Conservation (phyloP, 2,888 invertebrate genomes). For the Drosophila cognata region DNA sequence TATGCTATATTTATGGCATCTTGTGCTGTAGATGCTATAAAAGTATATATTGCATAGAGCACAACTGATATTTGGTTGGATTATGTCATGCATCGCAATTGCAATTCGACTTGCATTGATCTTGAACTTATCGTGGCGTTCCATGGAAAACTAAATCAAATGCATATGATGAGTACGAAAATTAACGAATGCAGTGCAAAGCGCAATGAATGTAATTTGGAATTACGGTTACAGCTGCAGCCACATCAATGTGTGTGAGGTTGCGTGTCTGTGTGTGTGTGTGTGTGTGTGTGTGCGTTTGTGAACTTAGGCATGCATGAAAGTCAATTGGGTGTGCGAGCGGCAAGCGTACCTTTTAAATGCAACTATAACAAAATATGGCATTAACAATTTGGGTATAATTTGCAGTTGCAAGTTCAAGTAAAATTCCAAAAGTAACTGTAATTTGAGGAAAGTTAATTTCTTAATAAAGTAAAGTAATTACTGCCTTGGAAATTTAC, state of each 20-base stretch:
- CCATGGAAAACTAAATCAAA: constrained; percentile 22
- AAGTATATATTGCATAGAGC: neutral
- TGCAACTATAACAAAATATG: constrained; percentile 15
- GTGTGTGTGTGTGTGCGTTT: constrained; percentile 17
- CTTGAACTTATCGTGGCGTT: constrained; percentile 52
- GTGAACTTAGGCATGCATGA: constrained; percentile 35
- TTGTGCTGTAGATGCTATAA: neutral
- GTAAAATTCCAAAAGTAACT: constrained; percentile 19
- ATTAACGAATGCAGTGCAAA: constrained; percentile 63
- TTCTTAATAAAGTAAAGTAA: constrained; percentile 34
- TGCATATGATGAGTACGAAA: constrained; percentile 32
- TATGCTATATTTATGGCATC: neutral
- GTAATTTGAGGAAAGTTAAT: constrained; percentile 13
- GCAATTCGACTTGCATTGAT: constrained; percentile 33
- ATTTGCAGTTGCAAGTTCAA: constrained; percentile 28
- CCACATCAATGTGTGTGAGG: constrained; percentile 28
- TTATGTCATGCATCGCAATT: constrained; percentile 13
- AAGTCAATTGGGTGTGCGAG: constrained; percentile 65
- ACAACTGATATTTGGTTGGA: constrained; percentile 18
- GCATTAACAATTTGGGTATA: constrained; percentile 26
- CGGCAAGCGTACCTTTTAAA: constrained; percentile 13
- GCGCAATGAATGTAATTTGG: constrained; percentile 51
- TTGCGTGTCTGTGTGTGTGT: constrained; percentile 1
- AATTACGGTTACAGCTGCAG: constrained; percentile 42
- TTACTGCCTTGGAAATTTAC: constrained; percentile 32